phyloP scores from a whole-genome alignment of 1,140 invertebrate species.

The Pogonognathellus flavescens region DNA sequence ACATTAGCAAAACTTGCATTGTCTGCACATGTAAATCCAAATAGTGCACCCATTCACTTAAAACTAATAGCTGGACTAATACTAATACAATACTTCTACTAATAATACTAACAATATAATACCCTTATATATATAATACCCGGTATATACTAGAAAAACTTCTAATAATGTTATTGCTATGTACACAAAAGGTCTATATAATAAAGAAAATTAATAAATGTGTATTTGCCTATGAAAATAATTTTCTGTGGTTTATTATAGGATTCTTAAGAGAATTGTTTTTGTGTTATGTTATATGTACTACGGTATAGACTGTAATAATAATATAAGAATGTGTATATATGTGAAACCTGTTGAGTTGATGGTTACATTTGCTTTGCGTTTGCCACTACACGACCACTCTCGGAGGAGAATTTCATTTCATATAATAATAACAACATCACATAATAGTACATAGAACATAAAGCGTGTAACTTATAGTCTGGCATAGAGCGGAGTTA shows the following conservation, averaged over 20 bases:
- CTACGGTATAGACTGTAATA: too few species aligned
- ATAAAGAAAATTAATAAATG: too few species aligned
- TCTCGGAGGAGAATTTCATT: too few species aligned
- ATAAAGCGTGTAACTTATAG: constrained; percentile 1
- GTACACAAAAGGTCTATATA: too few species aligned
- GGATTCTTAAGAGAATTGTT: too few species aligned
- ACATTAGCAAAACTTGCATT: background rate
- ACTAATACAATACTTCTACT: background rate
- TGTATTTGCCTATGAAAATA: too few species aligned
- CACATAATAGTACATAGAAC: background rate
- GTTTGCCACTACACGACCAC: background rate
- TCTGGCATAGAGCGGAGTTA: background rate
- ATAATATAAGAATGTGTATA: background rate
- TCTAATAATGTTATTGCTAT: too few species aligned
- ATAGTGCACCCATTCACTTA: background rate
- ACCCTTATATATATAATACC: background rate
- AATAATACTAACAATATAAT: background rate
- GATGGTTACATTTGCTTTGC: constrained; percentile 2
- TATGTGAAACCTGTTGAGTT: constrained; percentile 36
- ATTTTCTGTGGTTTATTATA: too few species aligned
- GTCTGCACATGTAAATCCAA: background rate
- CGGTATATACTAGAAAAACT: too few species aligned
- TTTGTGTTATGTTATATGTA: too few species aligned
- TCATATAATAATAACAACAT: background rate
- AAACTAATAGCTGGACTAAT: background rate